phyloP scores from a whole-genome alignment of 2,113 vertebrate genomes.

The Erpornis zantholeuca region DNA sequence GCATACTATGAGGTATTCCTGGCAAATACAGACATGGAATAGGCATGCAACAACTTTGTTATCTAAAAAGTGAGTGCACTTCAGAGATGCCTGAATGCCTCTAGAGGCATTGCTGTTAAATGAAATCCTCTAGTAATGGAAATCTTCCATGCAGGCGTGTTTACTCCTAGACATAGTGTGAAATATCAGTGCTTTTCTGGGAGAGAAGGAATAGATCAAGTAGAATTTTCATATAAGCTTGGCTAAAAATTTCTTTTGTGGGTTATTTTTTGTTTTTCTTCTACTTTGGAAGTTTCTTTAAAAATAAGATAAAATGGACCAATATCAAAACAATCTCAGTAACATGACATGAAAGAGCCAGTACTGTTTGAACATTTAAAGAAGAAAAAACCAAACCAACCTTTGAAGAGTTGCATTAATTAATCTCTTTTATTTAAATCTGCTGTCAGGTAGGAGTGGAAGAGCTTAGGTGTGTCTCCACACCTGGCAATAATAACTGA shows the following conservation, averaged over 20 bases:
- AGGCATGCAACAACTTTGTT: accelerated
- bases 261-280: neutral
- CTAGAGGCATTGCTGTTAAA: neutral
- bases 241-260: neutral
- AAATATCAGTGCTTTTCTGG: neutral
- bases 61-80: neutral
- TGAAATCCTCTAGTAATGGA: neutral
- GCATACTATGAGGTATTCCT: neutral
- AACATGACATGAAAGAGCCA: neutral
- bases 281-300: neutral
- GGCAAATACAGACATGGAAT: neutral
- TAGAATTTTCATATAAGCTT: neutral
- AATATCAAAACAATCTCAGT: neutral
- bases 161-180: neutral
- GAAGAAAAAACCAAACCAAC: neutral
- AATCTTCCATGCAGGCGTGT: neutral
- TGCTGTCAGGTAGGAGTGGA: neutral
- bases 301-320: neutral
- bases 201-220: neutral
- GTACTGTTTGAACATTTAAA: neutral
- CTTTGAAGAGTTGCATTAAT: neutral
- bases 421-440: neutral
- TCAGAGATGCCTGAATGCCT: neutral
- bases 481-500: neutral
- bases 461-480: neutral